phyloP scores from a whole-genome alignment of 2,888 invertebrate genomes.

The Thymelicus sylvestris region DNA sequence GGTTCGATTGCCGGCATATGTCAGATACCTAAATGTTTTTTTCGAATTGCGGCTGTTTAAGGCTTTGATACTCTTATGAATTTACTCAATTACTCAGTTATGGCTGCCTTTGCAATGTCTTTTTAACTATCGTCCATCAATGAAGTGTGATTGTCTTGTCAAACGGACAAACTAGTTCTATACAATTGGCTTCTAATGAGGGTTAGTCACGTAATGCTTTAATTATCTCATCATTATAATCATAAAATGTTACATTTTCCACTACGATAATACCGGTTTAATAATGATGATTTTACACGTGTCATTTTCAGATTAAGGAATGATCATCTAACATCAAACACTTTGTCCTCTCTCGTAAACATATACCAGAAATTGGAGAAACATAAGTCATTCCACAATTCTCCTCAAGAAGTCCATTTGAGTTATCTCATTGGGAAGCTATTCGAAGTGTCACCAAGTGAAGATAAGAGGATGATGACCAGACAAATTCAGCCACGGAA shows the following conservation, averaged over 20 bases:
- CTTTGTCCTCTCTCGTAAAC: constrained; percentile 57
- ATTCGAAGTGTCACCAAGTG: constrained; percentile 55
- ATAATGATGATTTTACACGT: constrained; percentile 3
- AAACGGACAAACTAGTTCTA: not conserved
- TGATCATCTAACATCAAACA: constrained; percentile 52
- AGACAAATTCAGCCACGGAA: constrained; percentile 55
- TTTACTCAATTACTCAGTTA: no score
- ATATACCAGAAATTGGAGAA: constrained; percentile 59
- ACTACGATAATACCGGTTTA: not conserved
- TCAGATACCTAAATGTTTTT: no score
- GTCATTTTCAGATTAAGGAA: constrained; percentile 51
- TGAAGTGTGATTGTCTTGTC: not conserved
- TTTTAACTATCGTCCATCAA: no score
- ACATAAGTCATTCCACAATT: constrained; percentile 51
- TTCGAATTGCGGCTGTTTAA: no score
- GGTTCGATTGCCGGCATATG: no score
- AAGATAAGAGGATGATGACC: constrained; percentile 58
- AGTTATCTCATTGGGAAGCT: constrained; percentile 54
- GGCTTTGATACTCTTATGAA: no score
- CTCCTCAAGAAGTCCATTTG: constrained; percentile 64
- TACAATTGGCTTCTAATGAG: not conserved
- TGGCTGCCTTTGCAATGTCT: no score
- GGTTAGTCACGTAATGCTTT: not conserved
- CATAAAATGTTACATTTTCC: not conserved
- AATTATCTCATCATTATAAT: not conserved